Evolutionary conservation across 2,888 invertebrate genomes (phyloP), one percentile per base, ranked within the genome.

Genomic region (Melinaea menophilus): DNA sequence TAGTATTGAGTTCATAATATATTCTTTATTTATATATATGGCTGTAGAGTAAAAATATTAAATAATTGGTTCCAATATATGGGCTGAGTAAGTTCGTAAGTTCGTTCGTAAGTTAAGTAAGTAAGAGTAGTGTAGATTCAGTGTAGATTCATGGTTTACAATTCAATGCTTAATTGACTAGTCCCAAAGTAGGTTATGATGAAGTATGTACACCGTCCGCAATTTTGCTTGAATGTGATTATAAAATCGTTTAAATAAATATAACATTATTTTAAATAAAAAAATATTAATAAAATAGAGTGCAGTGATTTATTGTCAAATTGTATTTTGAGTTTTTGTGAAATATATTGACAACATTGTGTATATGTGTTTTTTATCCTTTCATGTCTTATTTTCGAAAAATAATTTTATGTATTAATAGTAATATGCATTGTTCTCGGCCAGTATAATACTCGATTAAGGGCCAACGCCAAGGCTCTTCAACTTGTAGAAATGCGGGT

Each of bases 401-500:
- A 9, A 41, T 41, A 9, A 2, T 9, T 41, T 41, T 9, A 9
- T 22, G 22, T 5, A 41, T 9, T 41, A 9, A 9, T 41, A 41
- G 11, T 41, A 9, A 41, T 41, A 5, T 41, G 11, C 51, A 7
- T 51, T 7, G 22, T 22, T 31, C 9, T 9, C n/a, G 31, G 51
- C 7, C 2, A 48, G 48, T 48, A 13, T 22, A 48, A 51, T 51
- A 31, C 51, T 9, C 22, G 7, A 5, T 51, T 11, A 51, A 51
- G 9, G 31, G 31, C 31, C 31, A 51, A 11, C 51, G 51, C 63
- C 63, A 63, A 66, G 61, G 63, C 66, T 59, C 58, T 46, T 63
- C 63, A 66, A 66, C 63, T 35, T 63, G 46, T 61, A 35, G 45
- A 59, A 63, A 66, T 66, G 61, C 66, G 66, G 66, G 66, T 63